Percentiles rank a stretch among this genome's conserved stretches.
Evolutionary conservation across 2,797 vertebrate species (phyloP).

Genomic region (Arnoldichthys spilopterus): DNA sequence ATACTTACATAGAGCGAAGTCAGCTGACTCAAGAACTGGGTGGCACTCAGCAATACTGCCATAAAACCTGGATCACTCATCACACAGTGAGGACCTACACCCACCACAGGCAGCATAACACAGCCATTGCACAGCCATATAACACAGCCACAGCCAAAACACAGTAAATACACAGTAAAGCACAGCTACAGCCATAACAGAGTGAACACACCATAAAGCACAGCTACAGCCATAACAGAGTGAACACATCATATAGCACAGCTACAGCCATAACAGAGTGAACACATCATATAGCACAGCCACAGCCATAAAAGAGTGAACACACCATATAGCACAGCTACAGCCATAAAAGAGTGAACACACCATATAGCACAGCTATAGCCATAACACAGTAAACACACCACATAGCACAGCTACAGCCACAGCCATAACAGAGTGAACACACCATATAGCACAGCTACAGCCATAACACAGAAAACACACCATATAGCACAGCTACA

Average conservation of each 20-base stretch:
- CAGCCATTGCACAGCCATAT: not conserved
- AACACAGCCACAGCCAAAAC: not conserved
- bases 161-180: not conserved
- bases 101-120: not conserved
- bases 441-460: not conserved
- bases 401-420: not conserved
- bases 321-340: not conserved
- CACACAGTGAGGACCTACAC: conserved; percentile 83
- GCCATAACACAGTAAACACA: not conserved
- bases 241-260: not conserved
- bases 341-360: too few species aligned
- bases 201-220: not conserved
- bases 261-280: not conserved
- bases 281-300: not conserved
- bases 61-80: conserved; percentile 91
- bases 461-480: not conserved
- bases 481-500: not conserved
- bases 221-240: not conserved
- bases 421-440: not conserved
- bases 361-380: too few species aligned
- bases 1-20: conserved; percentile 90
- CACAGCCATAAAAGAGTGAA: too few species aligned
- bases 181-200: not conserved
- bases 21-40: conserved; percentile 95
- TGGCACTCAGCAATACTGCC: conserved; percentile 92